Evolutionary conservation across 2,797 vertebrate genomes (phyloP).

Genomic region (Melanotaenia boesemani): DNA sequence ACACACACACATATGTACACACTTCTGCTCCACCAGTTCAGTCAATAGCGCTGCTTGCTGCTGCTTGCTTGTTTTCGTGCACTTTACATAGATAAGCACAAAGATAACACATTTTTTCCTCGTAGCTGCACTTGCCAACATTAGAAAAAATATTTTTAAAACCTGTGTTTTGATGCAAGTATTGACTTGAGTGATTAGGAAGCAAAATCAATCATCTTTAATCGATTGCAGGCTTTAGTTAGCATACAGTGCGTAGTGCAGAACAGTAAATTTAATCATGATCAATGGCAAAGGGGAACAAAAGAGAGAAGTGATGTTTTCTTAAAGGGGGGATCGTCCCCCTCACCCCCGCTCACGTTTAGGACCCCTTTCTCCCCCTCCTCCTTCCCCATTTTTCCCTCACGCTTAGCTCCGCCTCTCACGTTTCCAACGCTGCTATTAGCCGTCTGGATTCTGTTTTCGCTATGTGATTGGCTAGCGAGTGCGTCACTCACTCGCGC

Average conservation of each 20-base stretch:
- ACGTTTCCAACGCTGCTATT: constrained; percentile 44
- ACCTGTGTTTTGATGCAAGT: background rate
- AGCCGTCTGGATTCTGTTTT: constrained; percentile 70
- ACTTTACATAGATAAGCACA: constrained; percentile 23
- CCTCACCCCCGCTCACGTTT: constrained; percentile 64
- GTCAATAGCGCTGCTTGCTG: constrained; percentile 37
- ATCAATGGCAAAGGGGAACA: constrained; percentile 72
- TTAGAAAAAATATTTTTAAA: constrained; percentile 6
- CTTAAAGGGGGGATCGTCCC: constrained; percentile 50
- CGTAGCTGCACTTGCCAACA: background rate
- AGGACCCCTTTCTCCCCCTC: constrained; percentile 29
- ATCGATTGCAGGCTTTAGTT: constrained; percentile 30
- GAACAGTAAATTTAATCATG: constrained; percentile 53
- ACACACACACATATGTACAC: background rate
- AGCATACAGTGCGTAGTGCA: constrained; percentile 16
- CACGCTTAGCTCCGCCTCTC: constrained; percentile 42
- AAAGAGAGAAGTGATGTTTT: constrained; percentile 76
- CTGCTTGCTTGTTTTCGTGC: constrained; percentile 41
- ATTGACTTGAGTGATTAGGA: constrained; percentile 30
- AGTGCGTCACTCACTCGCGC: constrained; percentile 60
- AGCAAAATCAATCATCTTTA: constrained; percentile 1
- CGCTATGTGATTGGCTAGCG: constrained; percentile 64
- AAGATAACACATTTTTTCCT: background rate
- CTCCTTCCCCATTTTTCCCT: constrained; percentile 16
- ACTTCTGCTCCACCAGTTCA: constrained; percentile 4